Evolutionary conservation across 2,113 vertebrate species (phyloP).

Genomic region (Barbus barbus): DNA sequence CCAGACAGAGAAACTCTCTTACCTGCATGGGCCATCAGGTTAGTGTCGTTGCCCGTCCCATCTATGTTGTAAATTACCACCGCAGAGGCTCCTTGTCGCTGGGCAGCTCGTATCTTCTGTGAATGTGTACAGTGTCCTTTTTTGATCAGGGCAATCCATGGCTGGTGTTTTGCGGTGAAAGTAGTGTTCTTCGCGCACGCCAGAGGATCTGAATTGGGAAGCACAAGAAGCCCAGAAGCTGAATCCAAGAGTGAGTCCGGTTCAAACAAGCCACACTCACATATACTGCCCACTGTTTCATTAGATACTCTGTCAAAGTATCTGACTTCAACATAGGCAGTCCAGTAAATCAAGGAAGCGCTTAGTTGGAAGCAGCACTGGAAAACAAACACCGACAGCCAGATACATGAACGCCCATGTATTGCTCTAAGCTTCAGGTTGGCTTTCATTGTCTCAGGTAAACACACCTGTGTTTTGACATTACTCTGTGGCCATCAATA

Average conservation of each 20-base stretch:
- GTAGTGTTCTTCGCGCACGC: conserved; percentile 61
- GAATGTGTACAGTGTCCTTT: conserved; percentile 86
- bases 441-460: conserved; percentile 51
- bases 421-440: conserved; percentile 59
- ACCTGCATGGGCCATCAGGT: conserved; percentile 71
- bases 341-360: conserved; percentile 66
- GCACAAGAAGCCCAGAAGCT: conserved; percentile 52
- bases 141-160: conserved; percentile 88
- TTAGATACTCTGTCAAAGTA: conserved; percentile 57
- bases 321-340: conserved; percentile 61
- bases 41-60: conserved; percentile 68
- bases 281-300: conserved; percentile 49
- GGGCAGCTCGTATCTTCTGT: conserved; percentile 80
- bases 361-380: conserved; percentile 46
- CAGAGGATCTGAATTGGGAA: conserved; percentile 63
- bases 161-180: conserved; percentile 50
- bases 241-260: conserved; percentile 52
- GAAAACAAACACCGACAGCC: conserved; percentile 59
- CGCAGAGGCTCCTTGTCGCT: conserved; percentile 73
- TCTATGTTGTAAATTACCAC: conserved; percentile 84
- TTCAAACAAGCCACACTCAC: conserved; percentile 72
- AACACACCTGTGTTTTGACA: conserved; percentile 54
- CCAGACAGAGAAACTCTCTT: background rate
- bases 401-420: conserved; percentile 60
- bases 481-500: conserved; percentile 35